Conservation (phyloP, 2,888 invertebrate species). For the Endotricha flammealis region DNA sequence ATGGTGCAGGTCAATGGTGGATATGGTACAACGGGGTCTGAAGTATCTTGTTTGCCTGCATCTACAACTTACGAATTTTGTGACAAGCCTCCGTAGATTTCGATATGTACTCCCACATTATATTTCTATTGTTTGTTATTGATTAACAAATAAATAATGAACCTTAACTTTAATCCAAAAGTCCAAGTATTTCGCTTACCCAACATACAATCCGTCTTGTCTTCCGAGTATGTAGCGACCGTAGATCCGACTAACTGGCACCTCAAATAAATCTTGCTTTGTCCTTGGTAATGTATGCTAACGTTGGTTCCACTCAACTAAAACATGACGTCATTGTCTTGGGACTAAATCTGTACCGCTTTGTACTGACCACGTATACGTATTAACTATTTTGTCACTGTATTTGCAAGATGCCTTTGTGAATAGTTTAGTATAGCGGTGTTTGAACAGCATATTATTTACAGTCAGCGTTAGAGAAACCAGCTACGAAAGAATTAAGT, state of each 20-base stretch:
- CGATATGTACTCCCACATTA: too few relatives aligned
- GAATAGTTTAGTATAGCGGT: too few relatives aligned
- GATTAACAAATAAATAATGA: too few relatives aligned
- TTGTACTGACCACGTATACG: constrained; percentile 7
- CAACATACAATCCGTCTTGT: constrained; percentile 21
- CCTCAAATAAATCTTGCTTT: constrained; percentile 63
- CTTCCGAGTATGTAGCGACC: constrained; percentile 19
- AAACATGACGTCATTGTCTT: constrained; percentile 17
- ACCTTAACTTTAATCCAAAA: not conserved
- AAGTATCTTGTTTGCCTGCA: too few relatives aligned
- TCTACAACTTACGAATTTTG: too few relatives aligned
- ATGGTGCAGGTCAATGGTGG: too few relatives aligned
- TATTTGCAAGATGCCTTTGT: not conserved
- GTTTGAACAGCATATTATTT: too few relatives aligned
- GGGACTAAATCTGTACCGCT: constrained; percentile 18
- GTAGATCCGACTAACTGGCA: constrained; percentile 35
- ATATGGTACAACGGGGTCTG: too few relatives aligned
- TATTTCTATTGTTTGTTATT: too few relatives aligned
- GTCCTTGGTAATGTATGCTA: constrained; percentile 62
- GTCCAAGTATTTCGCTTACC: not conserved
- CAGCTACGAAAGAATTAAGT: too few relatives aligned
- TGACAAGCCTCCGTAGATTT: too few relatives aligned
- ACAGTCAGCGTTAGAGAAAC: too few relatives aligned
- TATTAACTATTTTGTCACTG: constrained; percentile 3
- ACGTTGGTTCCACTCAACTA: constrained; percentile 32